Base-by-base conservation (phyloP, 2,888 invertebrate species). In the Sphinx pinastri region DNA sequence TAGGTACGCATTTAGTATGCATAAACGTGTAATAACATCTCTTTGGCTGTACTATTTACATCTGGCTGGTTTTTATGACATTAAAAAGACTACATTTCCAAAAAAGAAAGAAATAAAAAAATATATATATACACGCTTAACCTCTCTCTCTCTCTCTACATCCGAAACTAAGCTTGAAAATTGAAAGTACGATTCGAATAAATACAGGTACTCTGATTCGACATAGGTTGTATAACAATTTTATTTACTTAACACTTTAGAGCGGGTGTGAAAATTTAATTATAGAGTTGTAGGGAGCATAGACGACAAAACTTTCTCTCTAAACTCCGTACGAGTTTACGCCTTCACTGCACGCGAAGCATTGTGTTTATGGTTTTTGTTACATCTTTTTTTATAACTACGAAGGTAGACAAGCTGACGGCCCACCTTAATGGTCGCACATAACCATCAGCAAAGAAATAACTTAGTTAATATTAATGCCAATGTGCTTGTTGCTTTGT, bases 191-290 rank as follows among this genome's bases (percentile, higher is more conserved):
- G 19, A 10, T 11, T 10, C 6, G 54, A 5, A 19, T 8, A 16
- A 25, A 25, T 25, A 19, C 11, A 16, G 16, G 10, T 54, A 10
- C 19, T 49, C 19, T 19, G 47, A 47, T 16, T 47, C 63, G 47
- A 19, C 49, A 49, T 19, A 60, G 16, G 16, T 13, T 12, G 57
- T 19, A 57, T 63, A 19, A 63, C 49, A 63, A 63, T 63, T 63
- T 49, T 63, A 63, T 63, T 63, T 63, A 19, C 63, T 63, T 63
- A 49, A 63, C 63, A 16, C 47, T 49, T 60, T 63, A 19, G 19
- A 49, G 19, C 19, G 19, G 49, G 49, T 63, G 49, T 63, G 47
- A 63, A 63, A 49, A 63, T 49, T 63, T 7, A 47, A 63, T 63
- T 63, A 63, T 63, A 19, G 60, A 16, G 49, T 63, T 63, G 63